Evolutionary conservation across 1,140 invertebrate genomes (phyloP), one percentile per base, ranked within the genome.

Genomic region (Scaptomyza pallida): DNA sequence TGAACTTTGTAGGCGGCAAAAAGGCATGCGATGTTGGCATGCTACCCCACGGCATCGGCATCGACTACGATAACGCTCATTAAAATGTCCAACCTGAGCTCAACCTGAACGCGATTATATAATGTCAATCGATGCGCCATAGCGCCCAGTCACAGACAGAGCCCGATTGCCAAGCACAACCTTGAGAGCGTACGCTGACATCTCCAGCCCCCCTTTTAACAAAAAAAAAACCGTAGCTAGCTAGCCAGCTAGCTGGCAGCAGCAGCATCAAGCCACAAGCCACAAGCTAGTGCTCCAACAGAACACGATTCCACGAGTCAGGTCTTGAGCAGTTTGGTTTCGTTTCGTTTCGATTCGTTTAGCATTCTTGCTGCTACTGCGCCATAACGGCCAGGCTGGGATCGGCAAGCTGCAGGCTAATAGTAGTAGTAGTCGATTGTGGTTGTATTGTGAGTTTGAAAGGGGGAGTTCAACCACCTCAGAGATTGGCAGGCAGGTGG

Each of bases 141-240:
- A 74, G 65, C 65, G 37, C 50, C 19, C 51, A 26, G 26, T 9
- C 26, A 26, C 5, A 26, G 5, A 4, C 23, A 26, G 23, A 26
- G 23, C 26, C 26, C 8, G 6, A 37, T 44, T 21, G 54, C 57
- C 2, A 12, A n/a, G 12, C 59, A 35, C 78, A 81, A 81, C 78
- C 80, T 83, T 83, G 80, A 72, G 68, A 48, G 72, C 80, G 80
- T 78, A 59, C 80, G 72, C 80, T 83, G 80, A 83, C 80, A 82
- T 72, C 70, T 78, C 47, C 61, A 35, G 12, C 19, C 33, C 13
- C 45, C 35, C 15, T 21, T n/a, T n/a, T n/a, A n/a, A n/a, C n/a
- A 23, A 12, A 16, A 56, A 9, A n/a, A n/a, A n/a, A n/a, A n/a
- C n/a, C n/a, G n/a, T n/a, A n/a, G n/a, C n/a, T n/a, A n/a, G n/a